Evolutionary conservation across 2,797 vertebrate species (phyloP), one percentile per base, ranked within the genome.

Genomic region (Pseudochirops cupreus): DNA sequence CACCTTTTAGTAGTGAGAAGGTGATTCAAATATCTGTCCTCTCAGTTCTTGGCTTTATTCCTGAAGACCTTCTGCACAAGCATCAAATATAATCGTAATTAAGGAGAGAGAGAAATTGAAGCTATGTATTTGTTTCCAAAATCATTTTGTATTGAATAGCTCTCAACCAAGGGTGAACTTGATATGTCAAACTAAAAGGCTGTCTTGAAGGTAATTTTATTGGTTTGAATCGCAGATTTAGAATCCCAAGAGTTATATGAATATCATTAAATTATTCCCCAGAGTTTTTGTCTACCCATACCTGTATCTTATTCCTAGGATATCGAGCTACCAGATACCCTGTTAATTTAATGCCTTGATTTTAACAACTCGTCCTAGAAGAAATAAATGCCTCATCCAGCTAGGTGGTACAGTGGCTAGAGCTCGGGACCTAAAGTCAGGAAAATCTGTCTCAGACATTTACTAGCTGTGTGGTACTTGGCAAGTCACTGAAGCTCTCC

Each of bases 201-300:
- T 56, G 67, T 94, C 95, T 92, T 96, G 56, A 95, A 95, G 96
- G 95, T 91, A 91, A 87, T 95, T 92, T 94, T 54, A 33, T 91
- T 91, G 54, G 74, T 97, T 97, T 97, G 74, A 97, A 82, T 92
- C 56, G 91, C 62, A 95, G 33, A 87, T 92, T 95, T 93, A 94
- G 92, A 91, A 95, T 96, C 92, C 67, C 21, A 46, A 93, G 90
- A 56, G 53, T 46, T 92, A 24, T 54, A 28, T 87, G 74, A 87
- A 87, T 18, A 9, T 94, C 95, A 96, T 95, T 93, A 95, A 93
- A 96, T 95, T 96, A 96, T 94, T 59, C n/a, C 24, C 91, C 5
- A 91, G 91, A 91, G 93, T 82, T 39, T 97, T 96, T 94, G 59
- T 57, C 93, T 90, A 93, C 0, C 53, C 50, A 39, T 82, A 82